Base-by-base conservation (phyloP, 2,888 invertebrate species). In the Rhorus exstirpatorius region DNA sequence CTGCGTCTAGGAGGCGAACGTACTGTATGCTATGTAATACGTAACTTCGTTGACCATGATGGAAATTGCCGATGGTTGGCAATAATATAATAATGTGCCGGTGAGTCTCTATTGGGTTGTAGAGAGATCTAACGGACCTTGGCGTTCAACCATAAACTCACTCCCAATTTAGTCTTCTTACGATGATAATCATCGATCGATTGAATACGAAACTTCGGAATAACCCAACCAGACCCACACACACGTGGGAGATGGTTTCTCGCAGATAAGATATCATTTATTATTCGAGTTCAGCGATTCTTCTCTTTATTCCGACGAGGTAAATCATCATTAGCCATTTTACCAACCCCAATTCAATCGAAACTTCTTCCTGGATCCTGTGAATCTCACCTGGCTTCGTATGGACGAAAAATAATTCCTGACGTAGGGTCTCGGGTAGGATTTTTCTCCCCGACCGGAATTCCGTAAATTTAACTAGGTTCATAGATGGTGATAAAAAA, bases 21-120 rank as follows among this genome's bases (percentile, higher is more conserved):
- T 51, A 0, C n/a, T 26, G 1, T 4, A 17, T 3, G 12, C 19
- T 8, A 46, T 60, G 49, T 12, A 68, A 68, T 17, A 44, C 35
- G 61, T 53, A 21, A 70, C 26, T 78, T 41, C 63, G 21, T 6
- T 63, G 46, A 78, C 55, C 35, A 63, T 53, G 44, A 63, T 55
- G 46, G 31, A 55, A 55, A 71, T 55, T 44, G 44, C 46, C 38
- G n/a, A 44, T 46, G 38, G 14, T 58, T 35, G 4, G 21, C 7
- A 61, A 70, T 38, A 26, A 70, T 41, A 35, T 55, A n/a, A 46
- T 24, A 19, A 55, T 10, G 26, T 17, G 24, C 10, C 24, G 63
- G 21, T 17, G 46, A 24, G 26, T 10, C 26, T 10, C 10, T 1
- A 14, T 12, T 1, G 17, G 31, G 58, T 14, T n/a, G 17, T 35